Evolutionary conservation across 2,113 vertebrate genomes (phyloP).

Genomic region (Atrichornis clamosus): DNA sequence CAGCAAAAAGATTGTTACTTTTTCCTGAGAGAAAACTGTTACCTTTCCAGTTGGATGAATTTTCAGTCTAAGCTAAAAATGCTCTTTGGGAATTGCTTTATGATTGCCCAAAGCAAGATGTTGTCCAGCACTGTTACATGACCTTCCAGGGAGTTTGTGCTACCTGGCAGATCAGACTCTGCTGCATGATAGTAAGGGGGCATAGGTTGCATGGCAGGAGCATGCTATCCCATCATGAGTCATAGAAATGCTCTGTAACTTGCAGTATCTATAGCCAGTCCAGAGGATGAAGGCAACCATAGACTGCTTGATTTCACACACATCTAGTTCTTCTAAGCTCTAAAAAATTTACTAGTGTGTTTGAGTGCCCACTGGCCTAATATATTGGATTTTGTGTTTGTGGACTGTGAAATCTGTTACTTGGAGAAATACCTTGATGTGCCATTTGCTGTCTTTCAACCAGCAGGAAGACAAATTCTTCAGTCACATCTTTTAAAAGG

Average conservation of each 20-base stretch:
- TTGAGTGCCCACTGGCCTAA: not conserved
- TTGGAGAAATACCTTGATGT: not conserved
- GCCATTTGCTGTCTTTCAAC: not conserved
- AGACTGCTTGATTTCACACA: not conserved
- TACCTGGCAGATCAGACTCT: not conserved
- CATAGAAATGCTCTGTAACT: not conserved
- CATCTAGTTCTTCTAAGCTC: not conserved
- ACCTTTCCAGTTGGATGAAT: not conserved
- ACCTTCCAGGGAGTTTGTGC: not conserved
- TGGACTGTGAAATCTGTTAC: not conserved
- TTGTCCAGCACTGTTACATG: not conserved
- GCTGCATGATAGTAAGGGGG: not conserved
- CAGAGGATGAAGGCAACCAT: not conserved
- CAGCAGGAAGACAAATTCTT: not conserved
- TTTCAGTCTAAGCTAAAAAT: not conserved
- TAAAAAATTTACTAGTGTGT: not conserved
- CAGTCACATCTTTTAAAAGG: not conserved
- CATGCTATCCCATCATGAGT: rapidly evolving
- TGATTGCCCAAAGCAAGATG: not conserved
- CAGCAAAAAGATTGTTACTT: not conserved
- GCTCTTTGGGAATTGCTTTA: not conserved
- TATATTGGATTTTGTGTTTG: not conserved
- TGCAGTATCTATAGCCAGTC: not conserved
- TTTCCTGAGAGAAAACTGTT: not conserved
- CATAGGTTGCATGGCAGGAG: not conserved